These are phyloP conservation scores for Plebejus argus DNA, from an alignment of 2,888 invertebrate species.

Conservation along the genomic window DNA sequence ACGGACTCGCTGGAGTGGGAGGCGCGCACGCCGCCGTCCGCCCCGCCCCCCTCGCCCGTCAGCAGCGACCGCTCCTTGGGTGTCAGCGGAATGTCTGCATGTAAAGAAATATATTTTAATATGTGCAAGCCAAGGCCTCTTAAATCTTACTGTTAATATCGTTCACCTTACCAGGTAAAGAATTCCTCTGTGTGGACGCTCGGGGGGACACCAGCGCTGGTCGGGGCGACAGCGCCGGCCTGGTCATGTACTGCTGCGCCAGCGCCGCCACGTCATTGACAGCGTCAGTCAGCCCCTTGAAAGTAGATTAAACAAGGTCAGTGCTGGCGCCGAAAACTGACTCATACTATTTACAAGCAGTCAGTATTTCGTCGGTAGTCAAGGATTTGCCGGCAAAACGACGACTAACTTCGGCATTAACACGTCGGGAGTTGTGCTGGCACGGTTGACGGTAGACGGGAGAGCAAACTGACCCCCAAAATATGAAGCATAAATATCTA, in stretches of 20 bases:
- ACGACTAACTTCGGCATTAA: too few species aligned
- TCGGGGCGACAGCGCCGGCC: conserved; percentile 73
- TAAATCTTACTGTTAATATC: too few species aligned
- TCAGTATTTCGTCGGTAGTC: neutral
- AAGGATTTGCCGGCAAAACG: neutral
- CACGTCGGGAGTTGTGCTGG: too few species aligned
- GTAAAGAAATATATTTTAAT: neutral
- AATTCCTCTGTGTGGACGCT: conserved; percentile 76
- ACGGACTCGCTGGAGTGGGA: conserved; percentile 92
- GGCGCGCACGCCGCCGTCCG: conserved; percentile 82
- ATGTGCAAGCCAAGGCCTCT: too few species aligned
- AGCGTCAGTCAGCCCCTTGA: conserved; percentile 60
- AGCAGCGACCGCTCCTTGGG: conserved; percentile 87
- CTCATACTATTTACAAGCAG: too few species aligned
- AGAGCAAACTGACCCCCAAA: too few species aligned
- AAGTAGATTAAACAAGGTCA: neutral
- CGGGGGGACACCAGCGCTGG: conserved; percentile 72
- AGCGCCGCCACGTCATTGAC: conserved; percentile 83
- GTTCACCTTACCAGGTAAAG: conserved; percentile 63
- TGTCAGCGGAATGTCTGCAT: conserved; percentile 89
- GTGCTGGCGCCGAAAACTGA: neutral
- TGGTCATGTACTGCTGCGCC: conserved; percentile 90
- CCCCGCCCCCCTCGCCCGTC: conserved; percentile 83
- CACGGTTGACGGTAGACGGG: too few species aligned
- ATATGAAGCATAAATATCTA: too few species aligned